phyloP scores from a whole-genome alignment of 2,888 invertebrate species.

The Agonum fuliginosum region DNA sequence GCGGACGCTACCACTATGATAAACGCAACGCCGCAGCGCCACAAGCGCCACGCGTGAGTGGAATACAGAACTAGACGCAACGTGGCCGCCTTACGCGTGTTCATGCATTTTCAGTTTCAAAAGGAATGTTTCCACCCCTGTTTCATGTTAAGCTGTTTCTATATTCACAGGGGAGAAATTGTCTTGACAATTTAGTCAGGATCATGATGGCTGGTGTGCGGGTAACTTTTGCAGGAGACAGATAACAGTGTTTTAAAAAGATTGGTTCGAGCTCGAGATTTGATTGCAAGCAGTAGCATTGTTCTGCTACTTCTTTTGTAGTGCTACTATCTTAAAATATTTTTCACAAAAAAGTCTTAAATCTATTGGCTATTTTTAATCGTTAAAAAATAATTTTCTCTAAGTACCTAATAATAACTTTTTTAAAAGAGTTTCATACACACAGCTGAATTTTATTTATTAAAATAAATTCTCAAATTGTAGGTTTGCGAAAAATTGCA shows the following conservation, averaged over 20 bases:
- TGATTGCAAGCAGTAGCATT: too few relatives aligned
- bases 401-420: too few relatives aligned
- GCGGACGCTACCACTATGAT: constrained; percentile 33
- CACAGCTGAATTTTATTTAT: too few relatives aligned
- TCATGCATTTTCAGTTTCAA: constrained; percentile 72
- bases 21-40: constrained; percentile 38
- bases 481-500: too few relatives aligned
- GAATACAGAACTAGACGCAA: constrained; percentile 44
- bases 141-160: constrained; percentile 71
- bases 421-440: too few relatives aligned
- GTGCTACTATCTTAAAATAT: too few relatives aligned
- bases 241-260: constrained; percentile 23
- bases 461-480: too few relatives aligned
- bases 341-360: too few relatives aligned
- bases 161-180: constrained; percentile 73
- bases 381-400: too few relatives aligned
- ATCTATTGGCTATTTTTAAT: too few relatives aligned
- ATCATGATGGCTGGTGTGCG: constrained; percentile 24
- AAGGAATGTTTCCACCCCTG: constrained; percentile 71
- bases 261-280: constrained; percentile 27
- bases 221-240: background rate
- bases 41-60: constrained; percentile 34
- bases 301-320: too few relatives aligned
- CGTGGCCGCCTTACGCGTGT: constrained; percentile 64
- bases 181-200: constrained; percentile 69